Percentiles rank a stretch among this genome's conserved stretches.
Evolutionary conservation across 2,888 invertebrate species (phyloP).

Genomic region (Cryptocheilus praepositus): DNA sequence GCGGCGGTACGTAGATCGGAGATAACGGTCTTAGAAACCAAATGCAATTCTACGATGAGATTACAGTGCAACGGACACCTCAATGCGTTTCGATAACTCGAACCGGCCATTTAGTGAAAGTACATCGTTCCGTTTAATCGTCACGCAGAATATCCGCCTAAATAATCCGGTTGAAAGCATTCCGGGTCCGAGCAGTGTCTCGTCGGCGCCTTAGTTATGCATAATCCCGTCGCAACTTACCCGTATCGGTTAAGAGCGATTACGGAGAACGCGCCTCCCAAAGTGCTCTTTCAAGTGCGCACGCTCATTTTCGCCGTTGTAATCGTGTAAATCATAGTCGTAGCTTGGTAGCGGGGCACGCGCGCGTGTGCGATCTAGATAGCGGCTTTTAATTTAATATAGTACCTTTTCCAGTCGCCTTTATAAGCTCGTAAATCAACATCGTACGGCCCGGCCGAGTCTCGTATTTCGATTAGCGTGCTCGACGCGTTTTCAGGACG

Average conservation of each 20-base stretch:
- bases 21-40: too few relatives aligned
- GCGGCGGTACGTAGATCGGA: too few relatives aligned
- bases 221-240: conserved; percentile 18
- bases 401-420: conserved; percentile 38
- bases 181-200: conserved; percentile 12
- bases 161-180: background rate
- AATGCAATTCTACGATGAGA: too few relatives aligned
- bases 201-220: conserved; percentile 29
- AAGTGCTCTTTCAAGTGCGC: conserved; percentile 21
- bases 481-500: conserved; percentile 13
- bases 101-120: too few relatives aligned
- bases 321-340: conserved; percentile 28
- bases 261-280: conserved; percentile 8
- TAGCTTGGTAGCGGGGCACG: too few relatives aligned
- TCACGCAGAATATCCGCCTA: too few relatives aligned
- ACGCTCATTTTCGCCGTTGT: conserved; percentile 38
- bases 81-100: too few relatives aligned
- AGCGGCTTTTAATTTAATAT: conserved; percentile 47
- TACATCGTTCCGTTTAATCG: too few relatives aligned
- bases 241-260: conserved; percentile 22
- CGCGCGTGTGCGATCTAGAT: conserved; percentile 27
- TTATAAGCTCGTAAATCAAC: conserved; percentile 35
- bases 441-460: conserved; percentile 23
- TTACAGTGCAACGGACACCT: too few relatives aligned
- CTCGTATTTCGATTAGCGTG: conserved; percentile 10